Evolutionary conservation across 2,888 invertebrate species (phyloP).

Genomic region (Chrysomela aeneicollis): DNA sequence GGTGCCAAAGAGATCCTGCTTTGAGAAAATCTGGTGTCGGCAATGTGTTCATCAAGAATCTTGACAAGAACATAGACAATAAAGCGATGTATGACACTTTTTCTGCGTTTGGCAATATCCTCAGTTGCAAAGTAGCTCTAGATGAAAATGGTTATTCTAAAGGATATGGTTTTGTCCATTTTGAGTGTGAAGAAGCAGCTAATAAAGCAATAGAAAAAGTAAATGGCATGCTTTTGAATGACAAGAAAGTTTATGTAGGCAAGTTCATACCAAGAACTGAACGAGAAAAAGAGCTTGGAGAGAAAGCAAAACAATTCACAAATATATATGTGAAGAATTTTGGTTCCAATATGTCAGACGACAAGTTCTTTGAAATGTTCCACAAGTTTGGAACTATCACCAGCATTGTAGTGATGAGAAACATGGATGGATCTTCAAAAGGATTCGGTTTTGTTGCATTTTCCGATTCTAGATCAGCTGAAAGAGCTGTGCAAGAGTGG

Average conservation of each 20-base stretch:
- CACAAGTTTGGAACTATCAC: conserved; percentile 91
- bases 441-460: conserved; percentile 99
- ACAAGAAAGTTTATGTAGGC: conserved; percentile 97
- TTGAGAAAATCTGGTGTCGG: conserved; percentile 97
- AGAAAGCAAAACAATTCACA: conserved; percentile 93
- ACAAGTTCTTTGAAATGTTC: conserved; percentile 88
- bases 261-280: conserved; percentile 97
- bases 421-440: conserved; percentile 90
- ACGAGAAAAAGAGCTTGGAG: conserved; percentile 95
- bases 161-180: conserved; percentile 97
- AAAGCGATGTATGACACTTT: conserved; percentile 99
- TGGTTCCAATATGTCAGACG: conserved; percentile 90
- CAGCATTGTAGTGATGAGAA: conserved; percentile 90
- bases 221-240: conserved; percentile 97
- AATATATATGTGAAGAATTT: conserved; percentile 99
- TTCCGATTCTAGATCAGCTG: conserved; percentile 95
- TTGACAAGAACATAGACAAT: conserved; percentile 98
- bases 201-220: conserved; percentile 98
- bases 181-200: conserved; percentile 97
- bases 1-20: conserved; percentile 99
- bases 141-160: conserved; percentile 94
- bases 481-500: conserved; percentile 88
- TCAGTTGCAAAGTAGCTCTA: conserved; percentile 97
- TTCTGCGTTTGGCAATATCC: conserved; percentile 97
- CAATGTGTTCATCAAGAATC: conserved; percentile 99